These are phyloP conservation scores for Echinarachnius parma DNA, from an alignment of 53 echinoderm and acorn worm species.

Conservation along the genomic window DNA sequence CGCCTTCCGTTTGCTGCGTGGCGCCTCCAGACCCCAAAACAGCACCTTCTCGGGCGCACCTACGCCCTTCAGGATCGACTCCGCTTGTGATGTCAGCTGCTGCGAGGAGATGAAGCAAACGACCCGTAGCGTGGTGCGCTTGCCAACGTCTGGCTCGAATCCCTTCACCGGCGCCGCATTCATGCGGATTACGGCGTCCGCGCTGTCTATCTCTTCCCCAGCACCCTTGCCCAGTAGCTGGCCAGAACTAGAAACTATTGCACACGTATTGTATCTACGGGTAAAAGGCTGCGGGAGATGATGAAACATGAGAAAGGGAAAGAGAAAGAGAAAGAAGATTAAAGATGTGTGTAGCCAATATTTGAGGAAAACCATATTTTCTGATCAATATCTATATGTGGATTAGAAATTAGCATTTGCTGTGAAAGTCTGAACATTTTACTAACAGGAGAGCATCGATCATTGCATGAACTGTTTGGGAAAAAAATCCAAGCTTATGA, in stretches of 20 bases:
- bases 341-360: neutral
- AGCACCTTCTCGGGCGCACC: constrained; percentile 43
- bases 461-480: too few species aligned
- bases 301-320: neutral
- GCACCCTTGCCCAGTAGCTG: constrained; percentile 45
- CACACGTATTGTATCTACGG: constrained; percentile 46
- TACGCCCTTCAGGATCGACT: constrained; percentile 14
- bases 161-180: constrained; percentile 46
- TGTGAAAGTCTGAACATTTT: too few species aligned
- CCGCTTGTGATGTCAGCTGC: constrained; percentile 32
- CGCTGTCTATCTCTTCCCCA: constrained; percentile 39
- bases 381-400: neutral
- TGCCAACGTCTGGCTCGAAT: constrained; percentile 45
- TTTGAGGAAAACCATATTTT: neutral
- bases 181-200: constrained; percentile 35
- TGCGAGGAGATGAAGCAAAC: constrained; percentile 45
- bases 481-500: too few species aligned
- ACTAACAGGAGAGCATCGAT: too few species aligned
- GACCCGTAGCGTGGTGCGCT: constrained; percentile 37
- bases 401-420: too few species aligned
- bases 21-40: constrained; percentile 45
- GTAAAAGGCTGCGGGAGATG: constrained; percentile 29
- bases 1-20: constrained; percentile 14
- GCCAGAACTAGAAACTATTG: constrained; percentile 52
- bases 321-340: neutral